Base-by-base conservation (phyloP, 2,888 invertebrate species). In the Nezara viridula region DNA sequence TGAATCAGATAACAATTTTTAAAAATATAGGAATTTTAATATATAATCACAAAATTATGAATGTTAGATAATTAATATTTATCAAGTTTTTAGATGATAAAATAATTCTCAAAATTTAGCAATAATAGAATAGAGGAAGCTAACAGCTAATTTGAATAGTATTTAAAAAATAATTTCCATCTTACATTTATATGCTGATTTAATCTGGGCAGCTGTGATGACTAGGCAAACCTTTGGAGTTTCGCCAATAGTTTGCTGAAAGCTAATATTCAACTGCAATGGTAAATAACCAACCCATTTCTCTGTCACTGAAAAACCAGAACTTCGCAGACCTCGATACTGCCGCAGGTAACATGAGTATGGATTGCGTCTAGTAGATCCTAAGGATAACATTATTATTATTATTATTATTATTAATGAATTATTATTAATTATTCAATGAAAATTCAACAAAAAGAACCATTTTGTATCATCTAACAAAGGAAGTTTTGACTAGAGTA, bases 131-230 rank as follows among this genome's bases (percentile, higher is more conserved):
- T 52, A 24, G 52, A 52, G 21, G 21, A 7, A 52, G 24, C 24
- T 21, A 44, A 44, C 44, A 44, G 5, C 5, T 44, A 7, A 44
- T 44, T 44, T 44, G 44, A 44, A 44, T 7, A 44, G 5, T 44
- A 44, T 44, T 44, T 27, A 60, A 60, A 60, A 60, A 37, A 37
- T 37, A 37, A 73, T 37, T 19, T 73, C 19, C 6, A 16, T 50
- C 90, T 90, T 90, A 92, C 91, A 90, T 81, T 90, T 91, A 87
- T 96, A 98, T 24, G 96, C 95, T 16, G 97, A 96, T 91, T 94
- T 94, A 50, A 97, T 95, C 0, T 96, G 95, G 6, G 95, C 95
- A 2, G 97, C 97, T 89, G 95, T 95, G 90, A 97, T 95, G 77
- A 97, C 94, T 49, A 96, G 92, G 91, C 95, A 95, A 92, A 95